Percentiles rank a stretch among this genome's conserved stretches.
These are phyloP conservation scores for Arrhopalites spinosus DNA, from an alignment of 2,888 invertebrate species.

Conservation along the genomic window DNA sequence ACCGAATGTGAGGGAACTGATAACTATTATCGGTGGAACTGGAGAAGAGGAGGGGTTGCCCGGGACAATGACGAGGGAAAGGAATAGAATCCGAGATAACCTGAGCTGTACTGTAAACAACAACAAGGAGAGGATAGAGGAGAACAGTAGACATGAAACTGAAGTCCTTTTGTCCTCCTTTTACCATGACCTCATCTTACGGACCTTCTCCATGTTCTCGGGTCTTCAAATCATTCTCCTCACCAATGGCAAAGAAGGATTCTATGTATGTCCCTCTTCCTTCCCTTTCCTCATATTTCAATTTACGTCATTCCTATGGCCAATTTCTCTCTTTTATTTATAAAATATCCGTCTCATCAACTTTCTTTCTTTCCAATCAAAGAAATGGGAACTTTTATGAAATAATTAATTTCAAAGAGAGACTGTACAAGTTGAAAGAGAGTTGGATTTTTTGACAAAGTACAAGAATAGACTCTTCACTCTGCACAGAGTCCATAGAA, in stretches of 20 bases:
- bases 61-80: background rate
- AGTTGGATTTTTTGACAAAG: too few species aligned
- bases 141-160: background rate
- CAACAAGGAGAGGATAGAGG: too few species aligned
- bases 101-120: background rate
- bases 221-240: constrained; percentile 49
- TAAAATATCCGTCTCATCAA: too few species aligned
- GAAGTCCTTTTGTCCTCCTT: constrained; percentile 3
- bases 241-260: constrained; percentile 52
- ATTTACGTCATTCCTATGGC: too few species aligned
- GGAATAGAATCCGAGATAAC: background rate
- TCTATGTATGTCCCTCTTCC: constrained; percentile 41
- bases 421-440: too few species aligned
- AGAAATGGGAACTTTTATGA: too few species aligned
- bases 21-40: constrained; percentile 38
- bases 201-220: constrained; percentile 37
- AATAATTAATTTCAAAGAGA: too few species aligned
- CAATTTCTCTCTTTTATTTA: too few species aligned
- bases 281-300: too few species aligned
- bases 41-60: background rate
- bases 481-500: too few species aligned
- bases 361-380: too few species aligned
- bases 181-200: constrained; percentile 29
- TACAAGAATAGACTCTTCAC: too few species aligned
- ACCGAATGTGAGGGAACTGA: constrained; percentile 70